Base-by-base conservation (phyloP, 2,888 invertebrate species). In the Macrosoma leucophasiata region DNA sequence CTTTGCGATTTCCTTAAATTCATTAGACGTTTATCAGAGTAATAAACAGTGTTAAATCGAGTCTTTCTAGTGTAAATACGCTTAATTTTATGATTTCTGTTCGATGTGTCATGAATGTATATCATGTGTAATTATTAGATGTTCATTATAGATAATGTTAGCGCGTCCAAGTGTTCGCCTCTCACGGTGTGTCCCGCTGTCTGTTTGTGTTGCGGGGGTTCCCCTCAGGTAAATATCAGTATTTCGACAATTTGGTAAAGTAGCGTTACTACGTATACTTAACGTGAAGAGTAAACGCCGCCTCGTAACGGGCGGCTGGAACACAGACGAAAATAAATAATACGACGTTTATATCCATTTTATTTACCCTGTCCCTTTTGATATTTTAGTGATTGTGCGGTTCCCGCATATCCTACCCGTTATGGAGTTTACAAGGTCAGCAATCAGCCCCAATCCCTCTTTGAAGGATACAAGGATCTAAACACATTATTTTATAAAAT, bases 281-380 rank as follows among this genome's bases (percentile, higher is more conserved):
- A 66, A 68, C 49, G 60, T 70, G 65, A 65, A 57, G 52, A 68
- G 58, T 70, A 57, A 61, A 67, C 68, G 76, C 62, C 67, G 66
- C 70, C 55, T 51, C 79, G 71, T 76, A 75, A 62, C 67, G 75
- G 62, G 73, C 55, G 77, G 72, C 72, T 71, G 76, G 57, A 71
- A 73, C 79, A 77, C 75, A 68, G 62, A 75, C 68, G 60, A 72
- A 73, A 82, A 81, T 81, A 82, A 82, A 82, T 81, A 82, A 81
- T 82, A 82, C 78, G 74, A 82, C 81, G 82, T 82, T 82, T 43
- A 21, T 28, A 44, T 43, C 52, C 48, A 49, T 67, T 78, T 67
- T 69, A 57, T 67, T 69, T 73, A 50, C 36, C 36, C 40, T 9
- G 31, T 13, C 11, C 19, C 7, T 13, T 9, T 7, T 21, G 7